Base-by-base conservation (phyloP, 2,888 invertebrate species). In the Craniophora ligustri region DNA sequence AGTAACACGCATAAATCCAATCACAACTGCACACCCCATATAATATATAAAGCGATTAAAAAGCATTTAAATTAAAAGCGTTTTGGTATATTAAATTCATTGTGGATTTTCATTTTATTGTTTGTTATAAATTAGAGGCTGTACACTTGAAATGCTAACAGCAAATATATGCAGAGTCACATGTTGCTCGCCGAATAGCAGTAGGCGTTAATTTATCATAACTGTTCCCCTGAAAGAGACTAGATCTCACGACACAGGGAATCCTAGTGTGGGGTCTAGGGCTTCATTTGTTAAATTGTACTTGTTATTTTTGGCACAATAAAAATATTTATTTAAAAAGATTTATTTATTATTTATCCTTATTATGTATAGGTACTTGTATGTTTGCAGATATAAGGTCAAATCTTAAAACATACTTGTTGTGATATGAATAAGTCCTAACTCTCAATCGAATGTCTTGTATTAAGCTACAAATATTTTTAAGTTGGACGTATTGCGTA, bases 191-290 rank as follows among this genome's bases (percentile, higher is more conserved):
- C n/a, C 2, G 2, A 30, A 26, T 32, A 47, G 0, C 5, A 13
- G 3, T 5, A 63, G 63, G 63, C 67, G 67, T 31, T 26, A 7
- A 18, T 10, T 4, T 4, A 1, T n/a, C n/a, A 14, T 5, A 31
- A 31, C 1, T 5, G 5, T 14, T 10, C 13, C 11, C n/a, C n/a
- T n/a, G n/a, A n/a, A n/a, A n/a, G n/a, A n/a, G n/a, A n/a, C n/a
- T n/a, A n/a, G n/a, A n/a, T n/a, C n/a, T n/a, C n/a, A n/a, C n/a
- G n/a, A n/a, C n/a, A n/a, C n/a, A n/a, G n/a, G n/a, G n/a, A n/a
- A n/a, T n/a, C n/a, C n/a, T n/a, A n/a, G n/a, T n/a, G n/a, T n/a
- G n/a, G n/a, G n/a, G n/a, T n/a, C n/a, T n/a, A n/a, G n/a, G n/a
- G n/a, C n/a, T n/a, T n/a, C n/a, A n/a, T n/a, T n/a, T n/a, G n/a